Base-by-base conservation (phyloP, 2,888 invertebrate genomes). In the Vannuccia rotundouncinata region DNA sequence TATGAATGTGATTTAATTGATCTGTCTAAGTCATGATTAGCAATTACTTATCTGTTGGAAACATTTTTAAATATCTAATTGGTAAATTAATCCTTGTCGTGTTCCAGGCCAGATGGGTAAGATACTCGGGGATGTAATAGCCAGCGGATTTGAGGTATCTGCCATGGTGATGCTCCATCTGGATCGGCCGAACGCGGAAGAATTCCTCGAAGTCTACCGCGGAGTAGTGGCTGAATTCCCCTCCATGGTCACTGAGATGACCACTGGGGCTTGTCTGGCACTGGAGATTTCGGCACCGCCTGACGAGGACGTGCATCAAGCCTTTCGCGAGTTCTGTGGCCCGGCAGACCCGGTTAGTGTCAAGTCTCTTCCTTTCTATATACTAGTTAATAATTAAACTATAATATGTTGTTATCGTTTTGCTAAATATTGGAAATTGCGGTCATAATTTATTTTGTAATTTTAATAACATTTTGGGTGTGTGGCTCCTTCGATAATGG, bases 131-230 rank as follows among this genome's bases (percentile, higher is more conserved):
- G 91, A 91, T 31, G 94, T 95, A 76, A 90, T 91, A 81, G 91
- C 92, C n/a, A 91, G 91, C 80, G 92, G 92, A 0, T 95, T 93
- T 85, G 90, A 91, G 74, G 91, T 96, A 73, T 92, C 92, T 0
- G 94, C 93, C 0, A 89, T 95, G 82, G 92, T 93, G 87, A 85
- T 87, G 85, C 91, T 92, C 83, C 90, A 92, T 82, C 90, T 96
- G 84, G 93, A 93, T 84, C 91, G 92, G 82, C 91, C 92, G 0
- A 93, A 94, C 87, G 94, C 94, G 1, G 93, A 94, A 84, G 95
- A 95, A 87, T 95, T 95, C 89, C 92, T 93, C 85, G 95, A 95
- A 89, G 92, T 95, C 0, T 96, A 96, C 87, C 94, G 94, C 86
- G 95, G 94, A 0, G 93, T 89, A 0, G 85, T 89, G 1, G 85